Evolutionary conservation across 2,113 vertebrate species (phyloP), one percentile per base, ranked within the genome.

Genomic region (Acanthochromis polyacanthus): DNA sequence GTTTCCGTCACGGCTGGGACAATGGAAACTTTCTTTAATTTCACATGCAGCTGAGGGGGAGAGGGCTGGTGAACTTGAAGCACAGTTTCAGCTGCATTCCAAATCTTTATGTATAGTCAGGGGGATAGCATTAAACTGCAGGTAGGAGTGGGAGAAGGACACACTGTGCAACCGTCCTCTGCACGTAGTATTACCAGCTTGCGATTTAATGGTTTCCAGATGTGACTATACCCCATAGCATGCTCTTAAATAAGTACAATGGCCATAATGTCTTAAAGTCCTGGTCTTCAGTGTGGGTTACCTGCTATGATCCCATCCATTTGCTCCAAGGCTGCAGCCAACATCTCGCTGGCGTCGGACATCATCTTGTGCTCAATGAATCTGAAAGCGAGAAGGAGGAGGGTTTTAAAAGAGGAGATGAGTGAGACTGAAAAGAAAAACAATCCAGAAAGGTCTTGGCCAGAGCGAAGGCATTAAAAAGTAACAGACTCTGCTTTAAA

Each of bases 221-320:
- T 92, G 91, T 86, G 80, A 64, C 58, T 10, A 20, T 77, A 82
- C 32, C 66, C 80, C 36, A 20, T 36, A 22, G 45, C 25, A 56
- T 15, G 30, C 66, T 80, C 83, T 84, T 87, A 58, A 65, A 61
- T 12, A 40, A 64, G 58, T 30, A 64, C 70, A 46, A 40, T 52
- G 28, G 61, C 53, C 65, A 62, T 25, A 25, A 25, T 56, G 46
- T 79, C 32, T 73, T 40, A 46, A 36, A 71, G 78, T 78, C 75
- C 28, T 14, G 71, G 62, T 30, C 75, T 65, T 68, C 48, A 57
- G 10, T 68, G 59, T 12, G 81, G 9, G 58, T 85, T 90, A 99
- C 98, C 98, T 96, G 98, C 98, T 80, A 99, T 99, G 77, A 99
- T 98, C 12, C 98, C 98, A 60, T 99, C 98, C 98, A 99, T 99